Percentiles rank a stretch among this genome's conserved stretches.
Evolutionary conservation across 2,888 invertebrate species (phyloP).

Genomic region (Ommatoiulus sabulosus): DNA sequence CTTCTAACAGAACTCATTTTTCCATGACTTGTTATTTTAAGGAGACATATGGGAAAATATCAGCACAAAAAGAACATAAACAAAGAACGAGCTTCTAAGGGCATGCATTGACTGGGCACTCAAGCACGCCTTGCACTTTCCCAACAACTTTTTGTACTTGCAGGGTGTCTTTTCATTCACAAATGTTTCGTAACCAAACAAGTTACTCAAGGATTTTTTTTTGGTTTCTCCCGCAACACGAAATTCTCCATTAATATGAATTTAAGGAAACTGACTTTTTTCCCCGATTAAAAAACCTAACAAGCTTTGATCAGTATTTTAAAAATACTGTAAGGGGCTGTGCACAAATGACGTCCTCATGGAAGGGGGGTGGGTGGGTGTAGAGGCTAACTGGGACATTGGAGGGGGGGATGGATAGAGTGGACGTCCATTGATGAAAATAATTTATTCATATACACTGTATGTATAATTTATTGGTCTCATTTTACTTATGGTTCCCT

Average conservation of each 20-base stretch:
- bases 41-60: not conserved
- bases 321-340: too few relatives aligned
- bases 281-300: too few relatives aligned
- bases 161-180: not conserved
- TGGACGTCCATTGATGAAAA: too few relatives aligned
- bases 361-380: too few relatives aligned
- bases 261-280: too few relatives aligned
- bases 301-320: not conserved
- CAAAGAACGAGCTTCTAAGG: not conserved
- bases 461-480: too few relatives aligned
- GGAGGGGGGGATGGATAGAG: too few relatives aligned
- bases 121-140: not conserved
- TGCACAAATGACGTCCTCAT: too few relatives aligned
- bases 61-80: not conserved
- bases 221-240: not conserved
- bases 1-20: not conserved
- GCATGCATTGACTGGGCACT: not conserved
- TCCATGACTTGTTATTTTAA: constrained; percentile 1
- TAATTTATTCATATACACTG: too few relatives aligned
- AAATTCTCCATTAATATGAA: not conserved
- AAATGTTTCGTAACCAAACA: not conserved
- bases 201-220: not conserved
- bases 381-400: too few relatives aligned
- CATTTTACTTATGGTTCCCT: too few relatives aligned
- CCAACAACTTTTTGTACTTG: not conserved